Evolutionary conservation across 2,888 invertebrate genomes (phyloP).

Genomic region (Drosophila imparisetae): DNA sequence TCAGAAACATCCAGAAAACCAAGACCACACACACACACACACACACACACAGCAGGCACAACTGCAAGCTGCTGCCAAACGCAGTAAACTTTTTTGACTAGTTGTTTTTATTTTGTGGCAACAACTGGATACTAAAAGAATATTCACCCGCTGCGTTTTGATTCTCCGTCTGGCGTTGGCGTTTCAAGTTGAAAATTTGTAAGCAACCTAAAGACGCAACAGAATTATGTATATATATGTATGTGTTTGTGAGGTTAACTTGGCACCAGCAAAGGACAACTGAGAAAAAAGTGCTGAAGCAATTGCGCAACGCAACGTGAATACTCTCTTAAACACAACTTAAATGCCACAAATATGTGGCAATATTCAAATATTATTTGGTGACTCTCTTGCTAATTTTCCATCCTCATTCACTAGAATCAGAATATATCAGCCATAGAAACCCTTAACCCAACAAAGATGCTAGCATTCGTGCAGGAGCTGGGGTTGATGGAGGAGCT

Average conservation of each 20-base stretch:
- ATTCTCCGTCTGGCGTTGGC: constrained; percentile 64
- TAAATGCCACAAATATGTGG: neutral
- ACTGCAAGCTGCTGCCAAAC: constrained; percentile 70
- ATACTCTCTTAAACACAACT: constrained; percentile 22
- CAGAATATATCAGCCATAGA: too few relatives aligned
- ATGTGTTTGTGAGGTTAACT: constrained; percentile 38
- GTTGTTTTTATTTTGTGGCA: constrained; percentile 29
- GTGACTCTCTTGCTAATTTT: neutral
- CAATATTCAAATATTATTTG: neutral
- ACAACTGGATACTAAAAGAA: constrained; percentile 38
- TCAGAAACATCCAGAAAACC: constrained; percentile 18
- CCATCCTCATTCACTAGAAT: too few relatives aligned
- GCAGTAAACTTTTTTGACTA: constrained; percentile 58
- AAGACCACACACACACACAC: constrained; percentile 9
- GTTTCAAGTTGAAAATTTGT: constrained; percentile 76
- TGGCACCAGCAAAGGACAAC: constrained; percentile 18
- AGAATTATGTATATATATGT: constrained; percentile 39
- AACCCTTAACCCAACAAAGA: too few relatives aligned
- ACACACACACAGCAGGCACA: constrained; percentile 23
- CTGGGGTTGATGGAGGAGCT: too few relatives aligned
- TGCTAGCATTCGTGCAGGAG: too few relatives aligned
- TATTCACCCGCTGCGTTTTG: constrained; percentile 53
- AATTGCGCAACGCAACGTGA: neutral
- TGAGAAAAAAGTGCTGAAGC: neutral
- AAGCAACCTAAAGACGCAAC: constrained; percentile 64